Base-by-base conservation (phyloP, 2,113 vertebrate genomes). In the Neodontobutis hainanensis region DNA sequence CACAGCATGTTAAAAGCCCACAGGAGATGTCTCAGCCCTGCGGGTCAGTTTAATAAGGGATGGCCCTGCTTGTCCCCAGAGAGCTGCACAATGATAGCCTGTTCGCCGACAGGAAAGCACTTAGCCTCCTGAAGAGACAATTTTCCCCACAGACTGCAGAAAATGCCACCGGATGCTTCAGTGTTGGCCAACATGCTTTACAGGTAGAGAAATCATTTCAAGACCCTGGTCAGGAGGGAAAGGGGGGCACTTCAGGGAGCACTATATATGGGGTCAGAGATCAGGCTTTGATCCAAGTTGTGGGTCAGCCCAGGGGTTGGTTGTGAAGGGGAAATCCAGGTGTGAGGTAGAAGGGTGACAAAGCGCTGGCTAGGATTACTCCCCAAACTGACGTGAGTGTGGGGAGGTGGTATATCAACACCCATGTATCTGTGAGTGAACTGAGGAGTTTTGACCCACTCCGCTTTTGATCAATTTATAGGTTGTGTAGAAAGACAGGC, bases 401-500 rank as follows among this genome's bases (percentile, higher is more conserved):
- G 38, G 52, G 69, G 16, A 50, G 61, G 51, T 64, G 45, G 57
- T 60, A 15, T 62, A 40, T 65, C 46, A 36, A 63, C 49, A 57
- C 49, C 46, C 40, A 42, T 27, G 6, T 61, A 34, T 75, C 36
- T 65, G 52, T 50, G n/a, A 73, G 73, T 72, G 60, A 51, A 74
- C 69, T 57, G 44, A 63, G 58, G 58, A 63, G 71, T 40, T 71
- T 14, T 47, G 63, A 58, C 68, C 73, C 46, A 19, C 63, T 66
- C 61, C 35, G 69, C 75, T 69, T 87, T 84, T 88, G 79, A 86
- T 88, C 69, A 69, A 47, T 68, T 78, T 64, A 46, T 48, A 70
- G 65, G 40, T 52, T 63, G 59, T 40, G 12, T 11, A 52, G 67
- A 58, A 27, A 65, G 44, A 51, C 47, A 11, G 38, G 58, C 51